Evolutionary conservation across 2,113 vertebrate species (phyloP).

Genomic region (Notothenia rossii): DNA sequence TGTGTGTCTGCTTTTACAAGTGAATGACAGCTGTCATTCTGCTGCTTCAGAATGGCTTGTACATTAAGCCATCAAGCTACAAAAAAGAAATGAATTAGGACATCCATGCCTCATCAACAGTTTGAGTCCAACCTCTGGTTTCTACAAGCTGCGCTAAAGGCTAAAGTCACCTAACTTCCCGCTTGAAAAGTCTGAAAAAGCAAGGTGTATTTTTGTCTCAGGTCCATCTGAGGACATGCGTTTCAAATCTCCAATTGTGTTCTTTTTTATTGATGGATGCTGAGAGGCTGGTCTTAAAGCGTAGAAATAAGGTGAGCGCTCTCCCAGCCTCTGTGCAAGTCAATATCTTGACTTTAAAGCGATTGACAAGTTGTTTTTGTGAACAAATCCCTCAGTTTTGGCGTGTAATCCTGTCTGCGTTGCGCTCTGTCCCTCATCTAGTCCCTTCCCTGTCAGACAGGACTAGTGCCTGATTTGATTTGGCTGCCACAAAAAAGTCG

Average conservation of each 20-base stretch:
- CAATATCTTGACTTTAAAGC: conserved; percentile 71
- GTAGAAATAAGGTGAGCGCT: conserved; percentile 52
- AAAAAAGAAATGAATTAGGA: conserved; percentile 35
- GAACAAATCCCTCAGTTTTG: conserved; percentile 71
- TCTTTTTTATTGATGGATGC: conserved; percentile 68
- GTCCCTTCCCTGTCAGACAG: conserved; percentile 65
- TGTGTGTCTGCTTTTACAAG: conserved; percentile 14
- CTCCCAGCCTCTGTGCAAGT: conserved; percentile 61
- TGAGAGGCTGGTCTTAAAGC: conserved; percentile 55
- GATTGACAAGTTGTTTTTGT: conserved; percentile 73
- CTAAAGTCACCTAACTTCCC: conserved; percentile 31
- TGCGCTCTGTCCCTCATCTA: conserved; percentile 59
- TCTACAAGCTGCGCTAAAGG: neutral
- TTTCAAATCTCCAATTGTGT: conserved; percentile 59
- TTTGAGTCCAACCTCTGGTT: conserved; percentile 50
- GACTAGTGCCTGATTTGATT: conserved; percentile 58
- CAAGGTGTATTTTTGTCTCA: conserved; percentile 61
- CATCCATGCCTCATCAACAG: conserved; percentile 29
- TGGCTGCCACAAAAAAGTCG: conserved; percentile 52
- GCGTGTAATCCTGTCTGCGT: conserved; percentile 68
- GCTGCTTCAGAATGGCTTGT: conserved; percentile 4
- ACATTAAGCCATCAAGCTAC: conserved; percentile 11
- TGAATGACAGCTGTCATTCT: conserved; percentile 55
- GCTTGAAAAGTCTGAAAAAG: conserved; percentile 38
- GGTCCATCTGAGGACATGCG: conserved; percentile 35